phyloP scores from a whole-genome alignment of 2,888 invertebrate genomes.

The Polyommatus iphigenia region DNA sequence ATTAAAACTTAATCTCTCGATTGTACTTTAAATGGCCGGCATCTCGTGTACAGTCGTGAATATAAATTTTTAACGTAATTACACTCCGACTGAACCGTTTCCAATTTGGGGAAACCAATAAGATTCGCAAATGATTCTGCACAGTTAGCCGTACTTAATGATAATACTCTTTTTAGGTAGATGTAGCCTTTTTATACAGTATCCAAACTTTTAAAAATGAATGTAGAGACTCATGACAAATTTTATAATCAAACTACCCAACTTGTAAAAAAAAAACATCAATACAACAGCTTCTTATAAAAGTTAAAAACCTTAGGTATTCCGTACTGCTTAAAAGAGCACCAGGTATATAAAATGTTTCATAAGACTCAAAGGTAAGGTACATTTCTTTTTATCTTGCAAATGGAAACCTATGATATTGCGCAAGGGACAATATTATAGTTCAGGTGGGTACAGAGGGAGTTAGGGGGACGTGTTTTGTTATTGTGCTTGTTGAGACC shows the following conservation, averaged over 20 bases:
- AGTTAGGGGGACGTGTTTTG: conserved; percentile 20
- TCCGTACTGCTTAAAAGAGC: background rate
- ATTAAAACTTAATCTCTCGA: conserved; percentile 18
- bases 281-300: background rate
- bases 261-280: too few relatives aligned
- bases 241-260: too few relatives aligned
- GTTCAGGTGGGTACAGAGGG: conserved; percentile 2
- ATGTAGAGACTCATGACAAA: too few relatives aligned
- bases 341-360: background rate
- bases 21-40: conserved; percentile 4
- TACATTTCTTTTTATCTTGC: conserved; percentile 19
- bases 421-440: conserved; percentile 23
- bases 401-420: conserved; percentile 27
- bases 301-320: background rate
- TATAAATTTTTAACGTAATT: conserved; percentile 25
- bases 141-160: conserved; percentile 7
- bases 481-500: conserved; percentile 14
- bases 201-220: background rate
- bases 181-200: background rate
- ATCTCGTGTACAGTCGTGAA: conserved; percentile 16
- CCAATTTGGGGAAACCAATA: conserved; percentile 27
- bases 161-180: background rate
- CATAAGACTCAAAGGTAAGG: background rate
- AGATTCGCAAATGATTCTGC: conserved; percentile 3
- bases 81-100: conserved; percentile 5